phyloP scores from a whole-genome alignment of 2,888 invertebrate genomes.

The Macrophya annulata region DNA sequence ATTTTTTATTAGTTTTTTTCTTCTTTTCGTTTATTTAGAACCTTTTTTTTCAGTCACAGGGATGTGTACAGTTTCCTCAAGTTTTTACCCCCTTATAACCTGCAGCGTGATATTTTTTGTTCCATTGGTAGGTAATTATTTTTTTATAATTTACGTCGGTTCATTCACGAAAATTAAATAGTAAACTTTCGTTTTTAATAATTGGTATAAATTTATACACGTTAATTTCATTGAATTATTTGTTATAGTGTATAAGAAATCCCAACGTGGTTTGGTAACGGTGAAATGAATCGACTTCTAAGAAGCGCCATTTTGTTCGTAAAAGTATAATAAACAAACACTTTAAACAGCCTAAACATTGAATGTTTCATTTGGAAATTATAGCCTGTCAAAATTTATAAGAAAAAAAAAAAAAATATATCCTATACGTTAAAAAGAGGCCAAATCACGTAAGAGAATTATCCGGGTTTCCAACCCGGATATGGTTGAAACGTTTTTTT shows the following conservation, averaged over 20 bases:
- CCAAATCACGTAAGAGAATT: background rate
- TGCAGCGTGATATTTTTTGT: background rate
- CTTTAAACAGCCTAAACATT: background rate
- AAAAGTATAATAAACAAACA: background rate
- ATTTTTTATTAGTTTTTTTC: background rate
- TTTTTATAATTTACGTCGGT: background rate
- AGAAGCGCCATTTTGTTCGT: background rate
- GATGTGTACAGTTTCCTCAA: background rate
- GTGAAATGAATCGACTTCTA: background rate
- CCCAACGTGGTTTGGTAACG: background rate
- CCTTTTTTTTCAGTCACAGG: background rate
- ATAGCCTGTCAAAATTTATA: background rate
- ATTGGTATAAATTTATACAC: background rate
- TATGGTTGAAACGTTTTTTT: slow-evolving; percentile 10
- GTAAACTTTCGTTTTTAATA: background rate
- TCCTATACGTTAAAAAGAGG: background rate
- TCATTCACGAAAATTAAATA: background rate
- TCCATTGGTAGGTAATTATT: too few species aligned
- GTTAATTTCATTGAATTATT: background rate
- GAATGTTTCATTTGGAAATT: background rate
- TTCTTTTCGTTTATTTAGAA: background rate
- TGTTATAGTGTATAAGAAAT: background rate
- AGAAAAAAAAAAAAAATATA: too few species aligned
- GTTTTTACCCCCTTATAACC: background rate
- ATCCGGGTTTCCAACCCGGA: background rate